A percentile compares a stretch with the other conserved stretches of the same genome.
Conservation (phyloP, 2,888 invertebrate species). For the Cheilosia pagana region DNA sequence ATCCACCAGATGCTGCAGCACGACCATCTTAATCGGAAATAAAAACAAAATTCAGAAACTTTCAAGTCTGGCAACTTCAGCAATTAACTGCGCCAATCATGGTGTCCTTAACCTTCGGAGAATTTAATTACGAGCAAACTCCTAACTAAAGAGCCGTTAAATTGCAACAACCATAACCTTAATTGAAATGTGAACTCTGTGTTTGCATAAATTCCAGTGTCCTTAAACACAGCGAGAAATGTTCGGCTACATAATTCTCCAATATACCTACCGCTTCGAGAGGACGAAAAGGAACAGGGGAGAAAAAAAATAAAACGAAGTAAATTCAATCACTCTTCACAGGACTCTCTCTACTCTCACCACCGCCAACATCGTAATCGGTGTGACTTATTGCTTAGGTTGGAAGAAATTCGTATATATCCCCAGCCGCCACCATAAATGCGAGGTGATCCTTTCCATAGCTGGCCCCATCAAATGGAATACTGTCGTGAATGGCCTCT, state of each 20-base stretch:
- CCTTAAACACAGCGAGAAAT: conserved; percentile 8
- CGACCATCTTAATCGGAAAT: background rate
- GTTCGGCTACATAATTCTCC: conserved; percentile 38
- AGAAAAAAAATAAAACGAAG: conserved; percentile 8
- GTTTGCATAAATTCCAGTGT: conserved; percentile 39
- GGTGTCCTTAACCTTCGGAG: conserved; percentile 38
- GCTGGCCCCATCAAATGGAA: conserved; percentile 56
- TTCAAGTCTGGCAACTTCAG: conserved; percentile 7
- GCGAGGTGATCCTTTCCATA: conserved; percentile 46
- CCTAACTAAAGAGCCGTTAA: conserved; percentile 43
- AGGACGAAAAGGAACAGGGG: background rate
- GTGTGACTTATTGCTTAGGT: conserved; percentile 65
- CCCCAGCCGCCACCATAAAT: conserved; percentile 2
- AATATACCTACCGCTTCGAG: background rate
- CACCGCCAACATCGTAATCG: conserved; percentile 42
- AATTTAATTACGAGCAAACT: conserved; percentile 50
- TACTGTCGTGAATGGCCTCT: conserved; percentile 70
- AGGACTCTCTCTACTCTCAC: conserved; percentile 3
- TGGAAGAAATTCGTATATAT: conserved; percentile 30
- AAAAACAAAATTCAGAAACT: conserved; percentile 11
- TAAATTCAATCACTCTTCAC: conserved; percentile 67
- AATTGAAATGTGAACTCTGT: conserved; percentile 29
- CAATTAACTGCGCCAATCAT: conserved; percentile 19
- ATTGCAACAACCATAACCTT: conserved; percentile 39
- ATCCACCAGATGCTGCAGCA: background rate